Conservation (phyloP, 2,888 invertebrate species). For the Oligia latruncula region DNA sequence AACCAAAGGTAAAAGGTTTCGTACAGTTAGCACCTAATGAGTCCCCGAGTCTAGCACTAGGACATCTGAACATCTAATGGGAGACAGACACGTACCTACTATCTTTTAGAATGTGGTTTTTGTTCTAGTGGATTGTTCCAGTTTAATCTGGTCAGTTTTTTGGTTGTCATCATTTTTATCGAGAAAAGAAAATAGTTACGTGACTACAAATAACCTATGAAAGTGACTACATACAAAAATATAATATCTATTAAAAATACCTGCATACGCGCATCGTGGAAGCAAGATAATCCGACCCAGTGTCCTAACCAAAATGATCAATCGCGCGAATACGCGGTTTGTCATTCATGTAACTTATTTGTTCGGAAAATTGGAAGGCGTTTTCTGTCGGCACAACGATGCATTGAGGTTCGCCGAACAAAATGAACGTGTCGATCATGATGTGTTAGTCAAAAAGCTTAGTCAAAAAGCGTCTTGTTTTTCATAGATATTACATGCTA, state of each 20-base stretch:
- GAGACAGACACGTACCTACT: slow-evolving; percentile 11
- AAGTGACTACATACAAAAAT: background rate
- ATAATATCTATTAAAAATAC: background rate
- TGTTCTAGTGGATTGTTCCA: background rate
- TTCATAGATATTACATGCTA: too few species aligned
- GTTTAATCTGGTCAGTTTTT: background rate
- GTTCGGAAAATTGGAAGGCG: background rate
- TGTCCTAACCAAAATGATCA: background rate
- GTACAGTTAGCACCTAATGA: slow-evolving; percentile 27
- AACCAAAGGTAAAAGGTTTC: slow-evolving; percentile 18
- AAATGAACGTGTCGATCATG: background rate
- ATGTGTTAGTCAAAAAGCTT: too few species aligned
- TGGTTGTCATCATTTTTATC: background rate
- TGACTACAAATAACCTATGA: background rate
- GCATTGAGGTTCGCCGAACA: background rate
- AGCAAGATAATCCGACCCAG: background rate
- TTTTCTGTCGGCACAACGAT: background rate
- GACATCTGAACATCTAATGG: slow-evolving; percentile 14
- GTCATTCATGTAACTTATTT: background rate
- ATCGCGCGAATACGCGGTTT: too few species aligned
- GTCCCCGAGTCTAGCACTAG: slow-evolving; percentile 7
- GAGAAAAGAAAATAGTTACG: background rate
- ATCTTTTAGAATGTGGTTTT: background rate
- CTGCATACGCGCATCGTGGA: background rate
- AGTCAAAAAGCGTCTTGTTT: background rate